Evolutionary conservation across 2,113 vertebrate species (phyloP), one percentile per base, ranked within the genome.

Genomic region (Coryphaenoides rupestris): DNA sequence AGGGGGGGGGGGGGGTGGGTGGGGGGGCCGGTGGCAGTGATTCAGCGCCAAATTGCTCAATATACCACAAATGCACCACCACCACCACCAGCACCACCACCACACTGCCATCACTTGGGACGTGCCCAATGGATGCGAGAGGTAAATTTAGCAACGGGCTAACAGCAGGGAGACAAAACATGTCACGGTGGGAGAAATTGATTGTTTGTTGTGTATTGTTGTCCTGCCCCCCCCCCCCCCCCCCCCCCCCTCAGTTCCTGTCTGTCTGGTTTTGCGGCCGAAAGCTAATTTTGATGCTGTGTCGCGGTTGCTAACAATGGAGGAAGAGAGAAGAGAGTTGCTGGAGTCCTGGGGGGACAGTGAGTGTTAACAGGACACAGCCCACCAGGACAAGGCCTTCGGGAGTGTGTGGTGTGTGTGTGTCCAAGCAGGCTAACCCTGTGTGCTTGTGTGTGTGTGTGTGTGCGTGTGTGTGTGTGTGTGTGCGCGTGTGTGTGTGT

Each of bases 111-210:
- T 26, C 24, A 3, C 3, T 26, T 26, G 24, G 78, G n/a, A n/a
- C n/a, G n/a, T n/a, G n/a, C n/a, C 87, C 82, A 89, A 83, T 88
- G 72, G 71, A 66, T 46, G 40, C 63, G 55, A 61, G 56, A 47
- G 16, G 66, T 88, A 79, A 82, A 82, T 88, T 85, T 86, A 78
- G 77, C 52, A 69, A 49, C 58, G n/a, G 52, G 78, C 58, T 84
- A 77, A 87, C 84, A 81, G 81, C 14, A 33, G 28, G 10, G 28
- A 24, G 74, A 62, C 58, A 59, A 68, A 73, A 73, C 59, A 71
- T 15, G 19, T 33, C 40, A 60, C n/a, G n/a, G n/a, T n/a, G 54
- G 63, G 66, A 63, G 70, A 71, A 75, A 80, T 74, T 21, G 58
- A 88, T 85, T 88, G 86, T 87, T 86, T 84, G 77, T 23, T 24